A percentile compares a stretch with the other conserved stretches of the same genome.
Evolutionary conservation across 2,113 vertebrate genomes (phyloP).

Genomic region (Uropsilus gracilis): DNA sequence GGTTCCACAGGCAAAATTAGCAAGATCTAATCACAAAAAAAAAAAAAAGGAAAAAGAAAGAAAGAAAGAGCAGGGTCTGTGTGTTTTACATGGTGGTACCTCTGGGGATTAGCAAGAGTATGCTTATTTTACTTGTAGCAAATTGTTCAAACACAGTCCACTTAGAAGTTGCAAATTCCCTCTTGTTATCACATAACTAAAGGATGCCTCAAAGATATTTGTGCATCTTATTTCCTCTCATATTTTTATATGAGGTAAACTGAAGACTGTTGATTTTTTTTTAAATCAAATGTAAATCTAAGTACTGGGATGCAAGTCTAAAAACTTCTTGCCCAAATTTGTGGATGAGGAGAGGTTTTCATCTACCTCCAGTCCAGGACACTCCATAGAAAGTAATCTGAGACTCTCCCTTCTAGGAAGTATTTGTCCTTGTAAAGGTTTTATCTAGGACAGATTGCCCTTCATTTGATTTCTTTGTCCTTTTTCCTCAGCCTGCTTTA

Average conservation of each 20-base stretch:
- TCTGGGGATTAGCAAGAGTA: not conserved
- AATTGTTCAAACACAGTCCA: not conserved
- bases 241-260: slow-evolving; percentile 1
- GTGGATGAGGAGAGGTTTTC: not conserved
- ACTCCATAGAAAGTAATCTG: slow-evolving; percentile 41
- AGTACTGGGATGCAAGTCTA: not conserved
- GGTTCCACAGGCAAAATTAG: no score
- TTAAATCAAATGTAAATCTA: not conserved
- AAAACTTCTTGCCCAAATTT: not conserved
- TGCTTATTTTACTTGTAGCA: no score
- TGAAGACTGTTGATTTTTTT: not conserved
- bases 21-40: no score
- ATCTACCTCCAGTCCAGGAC: not conserved
- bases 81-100: not conserved
- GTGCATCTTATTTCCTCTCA: not conserved
- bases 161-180: not conserved
- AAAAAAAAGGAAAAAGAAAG: no score
- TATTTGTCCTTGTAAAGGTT: not conserved
- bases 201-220: not conserved
- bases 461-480: slow-evolving; percentile 20
- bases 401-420: not conserved
- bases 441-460: not conserved
- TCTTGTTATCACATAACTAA: not conserved
- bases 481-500: slow-evolving; percentile 1
- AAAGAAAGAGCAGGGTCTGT: not conserved